Percentiles rank a stretch among this genome's conserved stretches.
Evolutionary conservation across 2,888 invertebrate species (phyloP).

Genomic region (Noctua janthina): DNA sequence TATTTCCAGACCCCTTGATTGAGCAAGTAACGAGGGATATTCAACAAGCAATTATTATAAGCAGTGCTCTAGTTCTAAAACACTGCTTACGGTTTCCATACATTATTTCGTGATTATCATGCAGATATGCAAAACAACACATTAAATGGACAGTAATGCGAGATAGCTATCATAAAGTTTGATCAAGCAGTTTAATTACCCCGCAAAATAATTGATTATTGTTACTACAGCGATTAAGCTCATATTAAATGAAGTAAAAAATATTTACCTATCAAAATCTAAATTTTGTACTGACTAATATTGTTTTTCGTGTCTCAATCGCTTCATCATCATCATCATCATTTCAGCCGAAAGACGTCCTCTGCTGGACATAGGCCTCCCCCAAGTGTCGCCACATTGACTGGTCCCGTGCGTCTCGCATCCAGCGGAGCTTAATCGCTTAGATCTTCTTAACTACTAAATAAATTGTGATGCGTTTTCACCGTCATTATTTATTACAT

Average conservation of each 20-base stretch:
- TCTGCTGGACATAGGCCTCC: too few species aligned
- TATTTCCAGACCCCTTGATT: constrained; percentile 10
- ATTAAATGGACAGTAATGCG: constrained; percentile 17
- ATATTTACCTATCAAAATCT: neutral
- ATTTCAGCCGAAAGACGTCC: too few species aligned
- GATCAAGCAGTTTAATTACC: constrained; percentile 9
- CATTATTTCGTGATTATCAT: constrained; percentile 23
- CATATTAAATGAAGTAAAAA: neutral
- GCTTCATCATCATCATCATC: too few species aligned
- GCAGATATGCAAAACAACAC: constrained; percentile 7
- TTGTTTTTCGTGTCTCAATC: neutral
- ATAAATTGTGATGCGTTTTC: too few species aligned
- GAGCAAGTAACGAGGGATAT: constrained; percentile 14
- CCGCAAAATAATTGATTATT: constrained; percentile 11
- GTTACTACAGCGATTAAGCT: neutral
- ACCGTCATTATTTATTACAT: too few species aligned
- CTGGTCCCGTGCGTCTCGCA: too few species aligned
- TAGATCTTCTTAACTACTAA: too few species aligned
- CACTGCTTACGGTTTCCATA: neutral
- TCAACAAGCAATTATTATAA: constrained; percentile 12
- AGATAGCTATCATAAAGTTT: constrained; percentile 23
- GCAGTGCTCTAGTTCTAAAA: constrained; percentile 6
- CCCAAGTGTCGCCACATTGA: too few species aligned
- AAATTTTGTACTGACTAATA: neutral
- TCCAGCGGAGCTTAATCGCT: too few species aligned